These are phyloP conservation scores for Antechinus flavipes DNA, from an alignment of 2,113 vertebrate genomes.

Conservation along the genomic window DNA sequence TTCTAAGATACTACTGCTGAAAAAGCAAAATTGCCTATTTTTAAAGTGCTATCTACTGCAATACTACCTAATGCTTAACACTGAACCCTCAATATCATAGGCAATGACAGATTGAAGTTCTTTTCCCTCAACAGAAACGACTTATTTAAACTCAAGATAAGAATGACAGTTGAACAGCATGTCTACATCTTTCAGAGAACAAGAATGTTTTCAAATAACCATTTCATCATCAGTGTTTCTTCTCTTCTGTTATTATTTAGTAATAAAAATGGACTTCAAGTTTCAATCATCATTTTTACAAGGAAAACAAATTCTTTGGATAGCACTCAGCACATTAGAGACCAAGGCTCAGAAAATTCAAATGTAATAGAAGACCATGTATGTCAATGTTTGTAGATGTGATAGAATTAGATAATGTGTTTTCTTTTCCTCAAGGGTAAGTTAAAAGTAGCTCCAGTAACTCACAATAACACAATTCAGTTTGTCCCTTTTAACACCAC, in stretches of 20 bases:
- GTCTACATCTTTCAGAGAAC: neutral
- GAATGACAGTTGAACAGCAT: slow-evolving; percentile 38
- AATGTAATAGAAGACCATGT: slow-evolving; percentile 48
- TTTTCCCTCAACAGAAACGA: slow-evolving; percentile 23
- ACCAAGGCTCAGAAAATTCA: slow-evolving; percentile 44
- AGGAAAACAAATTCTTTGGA: slow-evolving; percentile 2
- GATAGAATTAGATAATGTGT: slow-evolving; percentile 12
- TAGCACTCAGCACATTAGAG: neutral
- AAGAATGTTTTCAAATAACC: slow-evolving; percentile 18
- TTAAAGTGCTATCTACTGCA: slow-evolving; percentile 51
- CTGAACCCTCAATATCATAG: neutral
- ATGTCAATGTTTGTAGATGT: slow-evolving; percentile 14
- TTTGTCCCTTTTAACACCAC: slow-evolving; percentile 23
- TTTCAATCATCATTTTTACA: slow-evolving; percentile 30
- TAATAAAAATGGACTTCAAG: slow-evolving; percentile 23
- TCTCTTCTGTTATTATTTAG: neutral
- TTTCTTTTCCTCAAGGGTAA: slow-evolving; percentile 35
- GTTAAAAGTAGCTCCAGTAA: slow-evolving; percentile 52
- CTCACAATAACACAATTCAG: slow-evolving; percentile 21
- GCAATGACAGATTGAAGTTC: neutral
- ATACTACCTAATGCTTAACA: slow-evolving; percentile 46
- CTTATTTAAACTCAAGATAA: slow-evolving; percentile 10
- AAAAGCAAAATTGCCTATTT: slow-evolving; percentile 45
- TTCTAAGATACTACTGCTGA: slow-evolving; percentile 35
- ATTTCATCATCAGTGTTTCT: neutral